These are phyloP conservation scores for Hiodon alosoides DNA, from an alignment of 2,113 vertebrate genomes.

Conservation along the genomic window DNA sequence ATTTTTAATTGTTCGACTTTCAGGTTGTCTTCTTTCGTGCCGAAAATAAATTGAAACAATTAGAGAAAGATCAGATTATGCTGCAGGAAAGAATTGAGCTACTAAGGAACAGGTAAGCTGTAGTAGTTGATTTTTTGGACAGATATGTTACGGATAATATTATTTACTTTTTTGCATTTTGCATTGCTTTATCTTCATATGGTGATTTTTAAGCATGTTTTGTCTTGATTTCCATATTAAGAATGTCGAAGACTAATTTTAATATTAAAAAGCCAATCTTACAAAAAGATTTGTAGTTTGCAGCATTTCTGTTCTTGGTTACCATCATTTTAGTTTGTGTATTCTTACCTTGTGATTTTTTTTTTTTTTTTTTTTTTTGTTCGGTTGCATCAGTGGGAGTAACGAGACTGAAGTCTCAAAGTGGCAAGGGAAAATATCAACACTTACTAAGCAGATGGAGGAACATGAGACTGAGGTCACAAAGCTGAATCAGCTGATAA, in stretches of 20 bases:
- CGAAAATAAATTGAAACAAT: constrained; percentile 62
- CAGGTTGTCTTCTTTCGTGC: constrained; percentile 67
- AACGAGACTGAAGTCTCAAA: constrained; percentile 62
- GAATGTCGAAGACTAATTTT: no score
- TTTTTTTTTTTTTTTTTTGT: not conserved
- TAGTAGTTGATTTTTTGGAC: not conserved
- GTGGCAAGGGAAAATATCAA: constrained; percentile 57
- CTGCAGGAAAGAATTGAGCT: constrained; percentile 65
- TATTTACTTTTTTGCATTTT: no score
- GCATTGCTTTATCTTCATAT: no score
- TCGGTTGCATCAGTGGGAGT: constrained; percentile 8
- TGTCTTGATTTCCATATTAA: no score
- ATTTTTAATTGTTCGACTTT: constrained; percentile 31
- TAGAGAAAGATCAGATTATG: constrained; percentile 70
- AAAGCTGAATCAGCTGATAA: constrained; percentile 57
- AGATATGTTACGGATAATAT: no score
- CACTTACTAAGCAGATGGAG: constrained; percentile 55
- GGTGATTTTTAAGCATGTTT: no score
- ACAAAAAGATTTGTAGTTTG: not conserved
- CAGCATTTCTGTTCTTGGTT: not conserved
- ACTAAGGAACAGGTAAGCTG: constrained; percentile 62
- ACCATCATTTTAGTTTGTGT: not conserved
- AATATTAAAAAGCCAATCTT: not conserved
- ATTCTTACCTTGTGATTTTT: not conserved
- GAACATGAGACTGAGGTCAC: constrained; percentile 54